Percentiles rank a stretch among this genome's conserved stretches.
These are phyloP conservation scores for Cotesia typhae DNA, from an alignment of 1,140 invertebrate genomes.

Conservation along the genomic window DNA sequence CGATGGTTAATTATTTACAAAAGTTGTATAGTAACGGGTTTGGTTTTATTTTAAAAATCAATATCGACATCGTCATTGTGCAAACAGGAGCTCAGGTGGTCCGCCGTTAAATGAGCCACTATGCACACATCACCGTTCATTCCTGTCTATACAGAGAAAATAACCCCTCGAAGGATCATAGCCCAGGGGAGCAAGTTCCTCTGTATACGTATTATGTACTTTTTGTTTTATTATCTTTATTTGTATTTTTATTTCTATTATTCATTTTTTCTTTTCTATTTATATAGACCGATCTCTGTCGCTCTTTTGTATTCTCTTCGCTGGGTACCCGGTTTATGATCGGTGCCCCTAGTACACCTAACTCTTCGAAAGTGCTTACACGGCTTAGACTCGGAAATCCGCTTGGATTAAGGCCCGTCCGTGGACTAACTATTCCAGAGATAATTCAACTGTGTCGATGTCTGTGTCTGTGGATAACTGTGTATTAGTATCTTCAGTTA, in stretches of 20 bases:
- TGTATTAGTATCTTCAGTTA: neutral
- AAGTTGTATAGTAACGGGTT: conserved; percentile 33
- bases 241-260: neutral
- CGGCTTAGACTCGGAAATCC: conserved; percentile 43
- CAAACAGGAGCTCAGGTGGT: conserved; percentile 56
- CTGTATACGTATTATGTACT: conserved; percentile 13
- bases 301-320: conserved; percentile 20
- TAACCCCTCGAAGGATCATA: conserved; percentile 35
- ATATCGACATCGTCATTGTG: conserved; percentile 43
- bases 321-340: conserved; percentile 36
- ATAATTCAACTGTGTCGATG: conserved; percentile 34
- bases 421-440: conserved; percentile 35
- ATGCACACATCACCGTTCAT: conserved; percentile 49
- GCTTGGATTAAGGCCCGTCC: conserved; percentile 35
- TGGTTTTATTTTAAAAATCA: conserved; percentile 34
- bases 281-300: conserved; percentile 16
- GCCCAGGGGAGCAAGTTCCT: neutral
- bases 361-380: conserved; percentile 44
- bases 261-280: neutral
- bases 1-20: conserved; percentile 33
- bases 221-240: conserved; percentile 20
- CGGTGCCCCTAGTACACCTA: conserved; percentile 37
- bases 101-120: conserved; percentile 54
- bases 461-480: conserved; percentile 3
- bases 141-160: conserved; percentile 44